These are phyloP conservation scores for Globodera ellingtonae DNA, from an alignment of 1,140 invertebrate genomes.

Conservation along the genomic window DNA sequence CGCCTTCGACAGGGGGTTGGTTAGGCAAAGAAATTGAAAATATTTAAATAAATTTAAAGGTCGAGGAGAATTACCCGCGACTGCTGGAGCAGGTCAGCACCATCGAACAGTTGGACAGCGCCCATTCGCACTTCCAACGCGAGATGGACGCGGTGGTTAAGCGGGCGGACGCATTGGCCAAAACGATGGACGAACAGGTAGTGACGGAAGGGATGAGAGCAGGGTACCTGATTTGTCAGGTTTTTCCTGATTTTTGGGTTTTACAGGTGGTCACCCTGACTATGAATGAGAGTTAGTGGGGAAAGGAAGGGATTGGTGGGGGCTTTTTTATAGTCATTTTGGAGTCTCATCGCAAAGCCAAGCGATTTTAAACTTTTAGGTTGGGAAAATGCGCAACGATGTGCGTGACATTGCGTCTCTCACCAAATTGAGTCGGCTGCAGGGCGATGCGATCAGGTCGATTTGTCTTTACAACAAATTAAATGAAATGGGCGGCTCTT, in stretches of 20 bases:
- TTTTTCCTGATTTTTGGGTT: not conserved
- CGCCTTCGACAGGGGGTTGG: constrained; percentile 50
- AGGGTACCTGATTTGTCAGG: too few species aligned
- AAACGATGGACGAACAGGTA: constrained; percentile 16
- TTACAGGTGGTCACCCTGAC: not conserved
- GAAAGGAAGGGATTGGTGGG: not conserved
- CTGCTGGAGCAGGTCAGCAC: constrained; percentile 60
- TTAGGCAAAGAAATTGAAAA: not conserved
- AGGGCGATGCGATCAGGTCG: constrained; percentile 43
- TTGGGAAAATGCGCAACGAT: constrained; percentile 30
- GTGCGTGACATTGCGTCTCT: constrained; percentile 35
- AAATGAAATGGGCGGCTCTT: too few species aligned
- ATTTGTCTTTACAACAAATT: constrained; percentile 8
- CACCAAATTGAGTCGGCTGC: constrained; percentile 40
- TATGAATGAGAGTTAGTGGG: not conserved
- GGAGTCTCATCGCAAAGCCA: not conserved
- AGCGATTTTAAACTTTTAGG: not conserved
- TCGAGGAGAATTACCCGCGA: constrained; percentile 62
- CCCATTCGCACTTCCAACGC: constrained; percentile 34
- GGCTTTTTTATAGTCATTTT: too few species aligned
- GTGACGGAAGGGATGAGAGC: not conserved
- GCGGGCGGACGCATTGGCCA: constrained; percentile 42
- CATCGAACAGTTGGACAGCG: constrained; percentile 56
- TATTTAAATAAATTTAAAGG: constrained; percentile 40
- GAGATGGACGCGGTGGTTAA: constrained; percentile 39